Evolutionary conservation across 2,888 invertebrate species (phyloP).

Genomic region (Platycnemis pennipes): DNA sequence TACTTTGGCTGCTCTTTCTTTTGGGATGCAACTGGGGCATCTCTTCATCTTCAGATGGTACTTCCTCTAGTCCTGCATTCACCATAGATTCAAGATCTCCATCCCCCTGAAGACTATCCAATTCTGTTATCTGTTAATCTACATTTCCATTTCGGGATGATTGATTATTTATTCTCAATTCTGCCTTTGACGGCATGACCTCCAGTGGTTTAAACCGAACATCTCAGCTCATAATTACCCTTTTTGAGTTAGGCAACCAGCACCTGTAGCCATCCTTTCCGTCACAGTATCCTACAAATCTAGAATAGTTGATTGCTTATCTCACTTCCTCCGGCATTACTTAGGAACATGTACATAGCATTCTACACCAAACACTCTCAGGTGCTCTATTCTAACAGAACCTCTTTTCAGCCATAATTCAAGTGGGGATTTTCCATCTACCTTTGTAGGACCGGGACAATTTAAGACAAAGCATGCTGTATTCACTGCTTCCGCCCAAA

Average conservation of each 20-base stretch:
- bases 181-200: neutral
- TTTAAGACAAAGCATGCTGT: neutral
- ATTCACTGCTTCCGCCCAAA: neutral
- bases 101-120: neutral
- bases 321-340: neutral
- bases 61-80: neutral
- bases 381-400: neutral
- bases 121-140: neutral
- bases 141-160: neutral
- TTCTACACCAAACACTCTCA: slow-evolving; percentile 20
- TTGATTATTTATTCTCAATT: neutral
- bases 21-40: neutral
- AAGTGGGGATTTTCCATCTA: neutral
- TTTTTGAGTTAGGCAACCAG: neutral
- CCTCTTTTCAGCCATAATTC: neutral
- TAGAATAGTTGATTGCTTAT: neutral
- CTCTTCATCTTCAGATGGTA: slow-evolving; percentile 25
- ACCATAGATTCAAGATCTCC: neutral
- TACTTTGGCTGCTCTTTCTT: neutral
- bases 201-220: neutral
- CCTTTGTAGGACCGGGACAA: neutral
- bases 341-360: neutral
- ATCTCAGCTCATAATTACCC: neutral
- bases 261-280: neutral
- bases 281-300: too few species aligned